Percentiles rank a stretch among this genome's conserved stretches.
These are phyloP conservation scores for Aphis craccivora DNA, from an alignment of 1,140 invertebrate species.

Conservation along the genomic window DNA sequence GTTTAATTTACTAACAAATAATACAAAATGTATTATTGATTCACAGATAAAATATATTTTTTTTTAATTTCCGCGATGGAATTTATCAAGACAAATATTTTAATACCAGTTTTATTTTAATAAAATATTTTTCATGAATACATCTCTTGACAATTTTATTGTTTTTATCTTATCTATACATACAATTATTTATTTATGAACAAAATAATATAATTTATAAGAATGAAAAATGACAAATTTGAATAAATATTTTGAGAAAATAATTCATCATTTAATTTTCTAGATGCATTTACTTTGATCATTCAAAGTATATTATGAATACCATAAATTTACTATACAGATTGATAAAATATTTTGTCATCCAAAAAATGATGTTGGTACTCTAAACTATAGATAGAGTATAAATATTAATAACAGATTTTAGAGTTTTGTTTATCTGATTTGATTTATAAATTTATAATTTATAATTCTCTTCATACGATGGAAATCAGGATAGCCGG, in stretches of 20 bases:
- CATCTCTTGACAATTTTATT: too few relatives aligned
- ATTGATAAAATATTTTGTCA: background rate
- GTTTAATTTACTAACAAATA: background rate
- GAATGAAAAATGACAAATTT: too few relatives aligned
- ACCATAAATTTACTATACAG: background rate
- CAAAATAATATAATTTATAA: too few relatives aligned
- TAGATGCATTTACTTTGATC: background rate
- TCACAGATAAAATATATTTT: too few relatives aligned
- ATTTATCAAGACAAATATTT: too few relatives aligned
- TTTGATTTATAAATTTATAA: background rate
- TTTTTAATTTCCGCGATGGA: too few relatives aligned
- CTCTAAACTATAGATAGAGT: background rate
- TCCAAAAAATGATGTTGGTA: background rate
- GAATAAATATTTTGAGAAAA: background rate
- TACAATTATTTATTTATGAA: too few relatives aligned
- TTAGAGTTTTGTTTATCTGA: background rate
- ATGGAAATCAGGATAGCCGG: background rate
- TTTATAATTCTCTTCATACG: background rate
- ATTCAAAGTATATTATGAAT: background rate
- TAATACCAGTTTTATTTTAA: too few relatives aligned
- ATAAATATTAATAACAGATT: background rate
- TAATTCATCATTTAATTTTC: background rate
- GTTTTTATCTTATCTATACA: too few relatives aligned
- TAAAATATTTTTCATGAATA: too few relatives aligned
- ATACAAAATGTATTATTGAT: background rate